Percentiles rank a stretch among this genome's conserved stretches.
These are phyloP conservation scores for Drosophila niveifrons DNA, from an alignment of 2,888 invertebrate species.

Conservation along the genomic window DNA sequence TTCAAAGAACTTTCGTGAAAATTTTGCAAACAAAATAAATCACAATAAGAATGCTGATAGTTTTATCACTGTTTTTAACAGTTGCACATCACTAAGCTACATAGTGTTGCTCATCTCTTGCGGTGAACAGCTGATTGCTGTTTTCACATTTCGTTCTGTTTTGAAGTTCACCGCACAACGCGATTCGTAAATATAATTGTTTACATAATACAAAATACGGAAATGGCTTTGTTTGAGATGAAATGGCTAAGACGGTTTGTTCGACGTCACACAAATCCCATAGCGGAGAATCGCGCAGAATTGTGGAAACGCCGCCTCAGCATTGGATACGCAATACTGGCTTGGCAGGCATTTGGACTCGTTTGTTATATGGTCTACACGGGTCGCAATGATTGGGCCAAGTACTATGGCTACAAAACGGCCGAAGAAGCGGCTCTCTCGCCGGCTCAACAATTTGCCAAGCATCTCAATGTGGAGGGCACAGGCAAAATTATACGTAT, in stretches of 20 bases:
- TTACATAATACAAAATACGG: conserved; percentile 56
- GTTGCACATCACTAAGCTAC: neutral
- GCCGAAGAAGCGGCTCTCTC: conserved; percentile 87
- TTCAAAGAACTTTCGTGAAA: neutral
- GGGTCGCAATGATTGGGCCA: conserved; percentile 90
- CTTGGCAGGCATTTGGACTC: conserved; percentile 91
- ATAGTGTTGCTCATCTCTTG: conserved; percentile 22
- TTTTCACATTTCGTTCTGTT: conserved; percentile 42
- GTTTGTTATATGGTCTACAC: conserved; percentile 87
- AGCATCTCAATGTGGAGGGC: conserved; percentile 77
- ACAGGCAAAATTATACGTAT: conserved; percentile 83
- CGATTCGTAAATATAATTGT: conserved; percentile 15
- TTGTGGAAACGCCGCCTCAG: conserved; percentile 89
- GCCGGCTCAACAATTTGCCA: conserved; percentile 85
- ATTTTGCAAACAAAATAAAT: neutral
- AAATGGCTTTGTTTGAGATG: conserved; percentile 85
- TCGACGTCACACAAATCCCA: conserved; percentile 86
- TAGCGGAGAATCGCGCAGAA: conserved; percentile 86
- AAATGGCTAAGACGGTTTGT: conserved; percentile 86
- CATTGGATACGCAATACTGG: conserved; percentile 88
- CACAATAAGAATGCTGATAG: neutral
- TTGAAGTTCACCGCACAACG: conserved; percentile 14
- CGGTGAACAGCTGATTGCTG: conserved; percentile 52
- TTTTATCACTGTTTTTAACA: neutral
- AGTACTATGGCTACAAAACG: conserved; percentile 88